phyloP scores from a whole-genome alignment of 2,113 vertebrate genomes.

The Zosterops hypoxanthus region DNA sequence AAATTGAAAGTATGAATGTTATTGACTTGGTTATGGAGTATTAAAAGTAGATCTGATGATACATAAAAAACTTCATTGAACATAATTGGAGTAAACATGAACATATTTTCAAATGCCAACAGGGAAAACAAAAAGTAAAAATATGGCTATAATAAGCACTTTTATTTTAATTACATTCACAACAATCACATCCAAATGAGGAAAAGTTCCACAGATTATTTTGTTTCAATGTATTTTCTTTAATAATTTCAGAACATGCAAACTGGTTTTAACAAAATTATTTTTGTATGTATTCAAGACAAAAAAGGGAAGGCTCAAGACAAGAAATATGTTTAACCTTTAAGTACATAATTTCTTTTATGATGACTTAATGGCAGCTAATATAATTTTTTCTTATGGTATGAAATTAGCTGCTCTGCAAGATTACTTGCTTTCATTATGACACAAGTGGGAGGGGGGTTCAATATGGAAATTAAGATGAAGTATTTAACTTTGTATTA shows the following conservation, averaged over 20 bases:
- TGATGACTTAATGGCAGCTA: background rate
- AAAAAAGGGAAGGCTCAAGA: background rate
- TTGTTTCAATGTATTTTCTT: background rate
- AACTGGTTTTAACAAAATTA: background rate
- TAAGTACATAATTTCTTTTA: background rate
- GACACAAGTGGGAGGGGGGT: fast-evolving
- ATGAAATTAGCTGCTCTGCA: background rate
- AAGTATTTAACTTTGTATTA: background rate
- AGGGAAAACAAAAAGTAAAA: background rate
- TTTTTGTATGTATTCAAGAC: background rate
- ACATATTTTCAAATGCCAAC: background rate
- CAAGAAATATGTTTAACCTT: background rate
- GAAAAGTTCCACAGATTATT: background rate
- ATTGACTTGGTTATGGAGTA: background rate
- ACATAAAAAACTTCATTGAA: background rate
- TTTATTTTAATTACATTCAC: background rate
- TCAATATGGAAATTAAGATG: background rate
- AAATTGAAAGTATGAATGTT: background rate
- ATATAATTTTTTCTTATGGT: background rate
- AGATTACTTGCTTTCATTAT: background rate
- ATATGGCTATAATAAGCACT: background rate
- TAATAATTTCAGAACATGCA: background rate
- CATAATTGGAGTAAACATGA: background rate
- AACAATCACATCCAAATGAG: background rate
- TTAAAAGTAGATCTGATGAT: background rate